Evolutionary conservation across 2,113 vertebrate species (phyloP).

Genomic region (Cephalopterus ornatus): DNA sequence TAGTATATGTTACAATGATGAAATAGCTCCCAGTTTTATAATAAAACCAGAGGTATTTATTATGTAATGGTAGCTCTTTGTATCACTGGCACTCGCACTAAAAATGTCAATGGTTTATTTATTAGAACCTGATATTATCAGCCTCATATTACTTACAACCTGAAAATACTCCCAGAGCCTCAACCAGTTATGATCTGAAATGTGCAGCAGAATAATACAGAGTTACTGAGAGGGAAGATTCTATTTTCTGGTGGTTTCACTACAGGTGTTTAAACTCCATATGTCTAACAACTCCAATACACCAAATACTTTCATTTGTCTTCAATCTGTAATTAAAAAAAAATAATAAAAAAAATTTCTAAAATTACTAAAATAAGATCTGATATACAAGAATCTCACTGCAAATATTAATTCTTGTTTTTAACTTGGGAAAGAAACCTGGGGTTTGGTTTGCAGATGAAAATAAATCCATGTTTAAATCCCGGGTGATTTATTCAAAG

Average conservation of each 20-base stretch:
- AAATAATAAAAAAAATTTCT: not conserved
- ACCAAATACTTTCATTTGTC: not conserved
- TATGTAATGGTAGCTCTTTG: slow-evolving; percentile 30
- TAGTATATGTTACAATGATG: slow-evolving; percentile 21
- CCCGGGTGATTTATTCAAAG: not conserved
- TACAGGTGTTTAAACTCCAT: not conserved
- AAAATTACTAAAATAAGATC: not conserved
- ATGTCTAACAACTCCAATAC: not conserved
- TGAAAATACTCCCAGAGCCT: not conserved
- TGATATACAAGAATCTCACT: not conserved
- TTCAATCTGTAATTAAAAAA: not conserved
- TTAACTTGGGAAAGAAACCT: not conserved
- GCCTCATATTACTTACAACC: not conserved
- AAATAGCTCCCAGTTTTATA: slow-evolving; percentile 49
- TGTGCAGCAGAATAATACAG: not conserved
- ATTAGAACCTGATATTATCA: slow-evolving; percentile 32
- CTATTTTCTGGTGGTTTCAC: not conserved
- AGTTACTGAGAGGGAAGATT: not conserved
- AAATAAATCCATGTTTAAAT: not conserved
- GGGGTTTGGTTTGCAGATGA: not conserved
- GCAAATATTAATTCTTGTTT: not conserved
- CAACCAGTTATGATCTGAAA: not conserved
- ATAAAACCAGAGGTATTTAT: slow-evolving; percentile 55
- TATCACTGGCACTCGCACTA: not conserved
- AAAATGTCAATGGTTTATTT: slow-evolving; percentile 40